Base-by-base conservation (phyloP, 2,113 vertebrate species). In the Prionailurus viverrinus region DNA sequence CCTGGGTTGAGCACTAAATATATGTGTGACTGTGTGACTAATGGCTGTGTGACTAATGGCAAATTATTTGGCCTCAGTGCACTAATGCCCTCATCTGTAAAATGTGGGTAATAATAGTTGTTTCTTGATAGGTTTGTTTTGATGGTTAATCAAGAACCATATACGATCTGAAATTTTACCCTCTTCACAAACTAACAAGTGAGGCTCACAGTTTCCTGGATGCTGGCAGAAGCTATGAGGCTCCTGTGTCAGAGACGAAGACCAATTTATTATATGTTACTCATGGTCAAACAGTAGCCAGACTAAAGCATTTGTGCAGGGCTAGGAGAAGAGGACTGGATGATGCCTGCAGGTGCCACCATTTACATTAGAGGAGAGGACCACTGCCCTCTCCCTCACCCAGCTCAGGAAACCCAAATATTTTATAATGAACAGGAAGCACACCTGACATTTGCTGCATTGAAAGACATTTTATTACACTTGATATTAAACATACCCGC, bases 361-460 rank as follows among this genome's bases (percentile, higher is more conserved):
- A 8, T 69, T 79, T 61, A 13, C 18, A 3, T 48, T 82, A 48
- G 19, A 29, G 19, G 7, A 55, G 9, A 66, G 39, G 36, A 61
- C 18, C 31, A 4, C 36, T 19, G 41, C 55, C 21, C 15, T 33
- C 68, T 3, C 1, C 12, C 3, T 9, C 0, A 8, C 14, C n/a
- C 25, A 15, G 25, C 31, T 69, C 36, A 39, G 55, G 39, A 51
- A 78, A 78, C 4, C 7, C 84, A 55, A 45, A 48, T 36, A 31
- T 48, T 23, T 33, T 61, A 48, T 58, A 53, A 81, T 41, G n/a
- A 18, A 41, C 55, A 73, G 58, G 39, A 83, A 76, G 19, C 55
- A 51, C 25, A 48, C 53, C 33, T 73, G 55, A 53, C 18, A 33
- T 78, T 27, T 19, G 19, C 13, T 3, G 23, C 74, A 5, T 10